phyloP scores from a whole-genome alignment of 2,888 invertebrate genomes.

The Plebejus argus region DNA sequence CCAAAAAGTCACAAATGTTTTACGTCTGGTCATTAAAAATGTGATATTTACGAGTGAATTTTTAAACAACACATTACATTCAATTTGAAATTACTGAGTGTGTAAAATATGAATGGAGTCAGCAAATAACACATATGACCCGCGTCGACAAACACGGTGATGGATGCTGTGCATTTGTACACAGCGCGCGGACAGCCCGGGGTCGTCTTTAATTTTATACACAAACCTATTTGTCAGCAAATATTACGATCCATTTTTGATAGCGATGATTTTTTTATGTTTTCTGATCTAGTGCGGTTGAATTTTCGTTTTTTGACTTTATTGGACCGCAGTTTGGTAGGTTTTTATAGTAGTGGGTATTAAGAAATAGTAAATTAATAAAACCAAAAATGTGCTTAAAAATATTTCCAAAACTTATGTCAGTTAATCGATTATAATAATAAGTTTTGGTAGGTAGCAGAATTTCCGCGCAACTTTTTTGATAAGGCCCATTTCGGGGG shows the following conservation, averaged over 20 bases:
- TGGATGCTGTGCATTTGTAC: slow-evolving; percentile 66
- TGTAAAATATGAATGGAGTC: slow-evolving; percentile 42
- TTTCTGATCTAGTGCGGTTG: background rate
- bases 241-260: slow-evolving; percentile 35
- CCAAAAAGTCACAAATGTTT: background rate
- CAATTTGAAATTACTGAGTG: slow-evolving; percentile 27
- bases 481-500: slow-evolving; percentile 54
- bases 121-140: slow-evolving; percentile 45
- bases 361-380: background rate
- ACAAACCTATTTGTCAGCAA: slow-evolving; percentile 52
- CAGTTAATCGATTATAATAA: background rate
- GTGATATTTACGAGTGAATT: background rate
- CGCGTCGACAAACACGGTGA: slow-evolving; percentile 61
- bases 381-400: background rate
- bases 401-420: background rate
- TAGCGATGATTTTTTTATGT: background rate
- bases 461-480: slow-evolving; percentile 41
- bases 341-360: background rate
- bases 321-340: background rate
- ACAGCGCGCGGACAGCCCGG: slow-evolving; percentile 56
- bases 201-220: slow-evolving; percentile 67
- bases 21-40: background rate
- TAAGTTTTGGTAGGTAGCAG: background rate
- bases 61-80: slow-evolving; percentile 23
- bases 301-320: background rate